Conservation (phyloP, 2,888 invertebrate species). For the Alsophila aescularia region DNA sequence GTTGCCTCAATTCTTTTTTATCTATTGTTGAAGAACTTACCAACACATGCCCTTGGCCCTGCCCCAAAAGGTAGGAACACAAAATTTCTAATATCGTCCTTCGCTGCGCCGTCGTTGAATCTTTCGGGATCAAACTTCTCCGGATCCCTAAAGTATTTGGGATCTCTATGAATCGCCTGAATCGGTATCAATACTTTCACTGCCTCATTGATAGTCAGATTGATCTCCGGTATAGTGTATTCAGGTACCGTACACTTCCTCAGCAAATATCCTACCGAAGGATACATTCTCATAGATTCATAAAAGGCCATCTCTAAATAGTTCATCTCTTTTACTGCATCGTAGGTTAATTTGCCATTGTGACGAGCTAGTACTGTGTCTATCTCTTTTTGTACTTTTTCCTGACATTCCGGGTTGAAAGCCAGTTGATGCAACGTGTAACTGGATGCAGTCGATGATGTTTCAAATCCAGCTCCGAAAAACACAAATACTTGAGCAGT, state of each 20-base stretch:
- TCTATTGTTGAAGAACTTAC: constrained; percentile 46
- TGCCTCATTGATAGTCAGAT: constrained; percentile 63
- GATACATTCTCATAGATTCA: constrained; percentile 74
- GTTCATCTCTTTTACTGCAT: constrained; percentile 71
- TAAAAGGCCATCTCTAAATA: constrained; percentile 72
- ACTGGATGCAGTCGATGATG: constrained; percentile 79
- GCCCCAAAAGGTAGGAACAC: constrained; percentile 73
- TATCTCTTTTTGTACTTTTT: constrained; percentile 71
- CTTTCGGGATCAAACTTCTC: constrained; percentile 69
- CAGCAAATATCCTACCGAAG: constrained; percentile 67
- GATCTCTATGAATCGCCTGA: constrained; percentile 71
- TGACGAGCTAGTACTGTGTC: constrained; percentile 65
- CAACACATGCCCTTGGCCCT: constrained; percentile 73
- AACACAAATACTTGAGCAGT: constrained; percentile 76
- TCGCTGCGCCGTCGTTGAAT: constrained; percentile 57
- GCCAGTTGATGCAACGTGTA: constrained; percentile 77
- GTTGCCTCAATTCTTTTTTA: too few species aligned
- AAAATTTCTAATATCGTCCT: constrained; percentile 57
- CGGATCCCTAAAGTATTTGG: constrained; percentile 66
- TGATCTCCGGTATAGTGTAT: constrained; percentile 70
- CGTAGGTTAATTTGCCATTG: constrained; percentile 65
- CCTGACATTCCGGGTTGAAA: constrained; percentile 72
- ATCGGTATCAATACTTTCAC: constrained; percentile 67
- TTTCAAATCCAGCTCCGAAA: constrained; percentile 81
- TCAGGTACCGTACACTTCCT: constrained; percentile 65